Evolutionary conservation across 2,797 vertebrate genomes (phyloP), one percentile per base, ranked within the genome.

Genomic region (Pteropus rufus): DNA sequence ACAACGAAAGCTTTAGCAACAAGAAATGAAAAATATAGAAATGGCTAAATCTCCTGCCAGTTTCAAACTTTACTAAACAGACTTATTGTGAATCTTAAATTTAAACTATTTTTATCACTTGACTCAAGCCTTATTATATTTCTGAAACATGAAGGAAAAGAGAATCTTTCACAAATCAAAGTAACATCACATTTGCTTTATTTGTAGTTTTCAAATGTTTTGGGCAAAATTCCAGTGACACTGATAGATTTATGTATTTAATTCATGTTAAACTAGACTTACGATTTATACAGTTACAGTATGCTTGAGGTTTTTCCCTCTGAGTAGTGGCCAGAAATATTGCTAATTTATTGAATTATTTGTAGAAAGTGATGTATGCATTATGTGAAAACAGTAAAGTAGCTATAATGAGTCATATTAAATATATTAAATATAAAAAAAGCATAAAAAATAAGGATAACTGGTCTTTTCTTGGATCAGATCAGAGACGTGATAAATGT

Each of bases 191-290:
- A 94, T 96, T 98, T 97, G 77, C 96, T 97, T 97, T 97, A 86
- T 96, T 97, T 82, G 89, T 95, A 18, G 82, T 96, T 97, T 98
- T 97, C 92, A 96, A 97, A 96, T 97, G 95, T 97, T 98, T 97
- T 81, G 64, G 95, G 84, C 34, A 80, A 83, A 92, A 91, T 72
- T 86, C 64, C 89, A 94, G 73, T 87, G 88, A 97, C 88, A 96
- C 31, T 95, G 96, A 90, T 94, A 70, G 72, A 95, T 96, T 97
- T 97, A 97, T 93, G 95, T 29, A 96, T 97, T 98, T 97, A 94
- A 98, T 96, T 97, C 73, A 95, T 85, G 89, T 93, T 46, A 18
- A 96, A 46, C 54, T 91, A 77, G 49, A 95, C 49, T 97, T 90
- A 62, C 95, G 93, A 95, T 70, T 91, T 94, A 96, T n/a, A 95